Conservation (phyloP, 1,140 invertebrate genomes). For the Potamilus streckersoni region DNA sequence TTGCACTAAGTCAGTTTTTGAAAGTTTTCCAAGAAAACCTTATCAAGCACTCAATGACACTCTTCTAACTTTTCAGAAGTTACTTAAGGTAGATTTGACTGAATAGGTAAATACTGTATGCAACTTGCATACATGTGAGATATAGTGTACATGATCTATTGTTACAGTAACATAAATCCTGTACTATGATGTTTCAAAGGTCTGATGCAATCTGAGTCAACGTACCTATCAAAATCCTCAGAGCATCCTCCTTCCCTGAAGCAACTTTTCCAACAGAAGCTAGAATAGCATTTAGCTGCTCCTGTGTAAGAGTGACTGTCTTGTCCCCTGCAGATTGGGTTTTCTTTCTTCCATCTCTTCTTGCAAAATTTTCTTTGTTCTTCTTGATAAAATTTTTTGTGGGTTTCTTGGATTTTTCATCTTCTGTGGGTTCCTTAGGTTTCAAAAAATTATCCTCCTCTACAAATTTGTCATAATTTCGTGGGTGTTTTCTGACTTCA, state of each 20-base stretch:
- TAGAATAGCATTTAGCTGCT: constrained; percentile 62
- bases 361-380: constrained; percentile 36
- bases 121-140: too few relatives aligned
- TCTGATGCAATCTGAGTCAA: neutral
- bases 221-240: constrained; percentile 55
- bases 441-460: constrained; percentile 30
- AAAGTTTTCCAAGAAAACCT: too few relatives aligned
- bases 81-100: too few relatives aligned
- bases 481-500: constrained; percentile 32
- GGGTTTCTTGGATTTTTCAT: constrained; percentile 35
- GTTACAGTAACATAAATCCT: too few relatives aligned
- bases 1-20: too few relatives aligned
- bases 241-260: constrained; percentile 40
- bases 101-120: too few relatives aligned
- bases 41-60: too few relatives aligned
- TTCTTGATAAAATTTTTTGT: constrained; percentile 48
- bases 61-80: too few relatives aligned
- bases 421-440: constrained; percentile 24
- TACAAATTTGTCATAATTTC: constrained; percentile 29
- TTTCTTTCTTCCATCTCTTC: constrained; percentile 26
- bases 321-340: constrained; percentile 14
- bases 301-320: constrained; percentile 62
- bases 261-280: constrained; percentile 56
- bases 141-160: too few relatives aligned
- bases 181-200: too few relatives aligned